Evolutionary conservation across 2,797 vertebrate species (phyloP).

Genomic region (Petrocephalus schoutedeni): DNA sequence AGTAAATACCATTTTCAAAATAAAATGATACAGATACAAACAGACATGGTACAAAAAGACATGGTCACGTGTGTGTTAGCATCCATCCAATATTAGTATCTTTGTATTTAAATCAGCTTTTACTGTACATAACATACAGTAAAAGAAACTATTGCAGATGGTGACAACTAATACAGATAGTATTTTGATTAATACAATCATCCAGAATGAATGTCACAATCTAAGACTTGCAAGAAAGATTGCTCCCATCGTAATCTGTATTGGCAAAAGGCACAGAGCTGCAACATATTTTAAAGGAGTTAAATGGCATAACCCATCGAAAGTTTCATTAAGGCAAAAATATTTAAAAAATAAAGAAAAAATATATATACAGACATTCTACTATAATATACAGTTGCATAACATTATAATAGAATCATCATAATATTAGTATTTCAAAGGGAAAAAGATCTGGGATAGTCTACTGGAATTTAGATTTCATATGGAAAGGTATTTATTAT

Average conservation of each 20-base stretch:
- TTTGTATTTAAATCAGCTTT: background rate
- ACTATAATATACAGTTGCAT: background rate
- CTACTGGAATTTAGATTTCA: background rate
- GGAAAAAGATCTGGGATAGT: background rate
- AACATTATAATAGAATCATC: background rate
- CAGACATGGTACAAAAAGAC: background rate
- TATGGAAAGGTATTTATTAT: background rate
- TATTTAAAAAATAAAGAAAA: background rate
- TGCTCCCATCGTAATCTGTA: constrained; percentile 8
- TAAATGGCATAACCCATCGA: background rate
- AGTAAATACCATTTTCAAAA: background rate
- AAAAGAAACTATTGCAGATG: background rate
- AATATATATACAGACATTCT: background rate
- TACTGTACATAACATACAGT: constrained; percentile 9
- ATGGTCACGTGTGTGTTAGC: background rate
- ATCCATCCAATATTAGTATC: background rate
- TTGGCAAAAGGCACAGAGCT: constrained; percentile 7
- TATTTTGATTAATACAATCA: background rate
- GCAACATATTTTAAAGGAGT: background rate
- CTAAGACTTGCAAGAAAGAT: background rate
- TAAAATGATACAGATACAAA: background rate
- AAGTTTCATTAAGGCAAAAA: background rate
- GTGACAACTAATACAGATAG: background rate
- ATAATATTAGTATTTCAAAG: background rate
- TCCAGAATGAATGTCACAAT: background rate